Conservation (phyloP, 2,797 vertebrate genomes). For the Molossus molossus region DNA sequence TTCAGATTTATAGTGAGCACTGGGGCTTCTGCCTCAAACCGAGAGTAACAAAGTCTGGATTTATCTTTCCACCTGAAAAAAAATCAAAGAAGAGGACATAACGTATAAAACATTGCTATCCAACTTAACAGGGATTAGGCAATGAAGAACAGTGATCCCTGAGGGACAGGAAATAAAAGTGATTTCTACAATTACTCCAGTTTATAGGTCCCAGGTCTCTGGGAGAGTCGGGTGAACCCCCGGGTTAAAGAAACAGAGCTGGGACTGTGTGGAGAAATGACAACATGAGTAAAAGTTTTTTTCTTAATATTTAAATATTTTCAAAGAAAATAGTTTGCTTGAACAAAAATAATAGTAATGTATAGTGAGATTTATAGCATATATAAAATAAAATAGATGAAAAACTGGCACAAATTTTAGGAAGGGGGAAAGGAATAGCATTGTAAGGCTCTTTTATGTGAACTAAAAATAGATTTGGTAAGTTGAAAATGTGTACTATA, state of each 20-base stretch:
- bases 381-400: slow-evolving; percentile 40
- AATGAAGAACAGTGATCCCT: neutral
- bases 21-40: neutral
- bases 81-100: neutral
- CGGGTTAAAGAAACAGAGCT: slow-evolving; percentile 1
- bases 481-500: slow-evolving; percentile 60
- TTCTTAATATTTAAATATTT: slow-evolving; percentile 51
- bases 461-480: slow-evolving; percentile 25
- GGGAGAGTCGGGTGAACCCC: neutral
- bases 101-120: slow-evolving; percentile 1
- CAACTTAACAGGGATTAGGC: neutral
- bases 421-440: neutral
- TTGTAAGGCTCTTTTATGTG: slow-evolving; percentile 6
- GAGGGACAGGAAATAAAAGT: neutral
- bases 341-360: neutral
- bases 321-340: slow-evolving; percentile 38
- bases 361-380: slow-evolving; percentile 12
- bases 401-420: slow-evolving; percentile 48
- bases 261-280: neutral
- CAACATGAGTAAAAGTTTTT: slow-evolving; percentile 9
- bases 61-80: slow-evolving; percentile 28
- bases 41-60: neutral
- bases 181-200: neutral
- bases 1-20: slow-evolving; percentile 50
- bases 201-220: neutral